These are phyloP conservation scores for Boleophthalmus pectinirostris DNA, from an alignment of 2,113 vertebrate species.

Conservation along the genomic window DNA sequence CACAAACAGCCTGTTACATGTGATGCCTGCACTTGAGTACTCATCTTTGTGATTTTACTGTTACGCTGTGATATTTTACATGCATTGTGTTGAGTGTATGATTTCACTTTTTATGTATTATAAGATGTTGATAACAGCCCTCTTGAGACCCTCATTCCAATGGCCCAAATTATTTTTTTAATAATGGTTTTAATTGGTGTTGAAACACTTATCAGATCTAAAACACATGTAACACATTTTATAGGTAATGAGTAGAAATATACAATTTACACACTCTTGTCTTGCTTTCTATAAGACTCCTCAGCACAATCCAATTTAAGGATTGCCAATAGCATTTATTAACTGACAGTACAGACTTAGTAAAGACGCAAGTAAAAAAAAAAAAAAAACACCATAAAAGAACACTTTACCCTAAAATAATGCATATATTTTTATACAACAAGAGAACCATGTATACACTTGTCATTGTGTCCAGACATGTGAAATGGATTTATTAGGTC, in stretches of 20 bases:
- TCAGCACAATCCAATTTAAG: conserved; percentile 1
- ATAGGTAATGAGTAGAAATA: conserved; percentile 55
- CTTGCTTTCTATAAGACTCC: conserved; percentile 9
- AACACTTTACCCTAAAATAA: conserved; percentile 27
- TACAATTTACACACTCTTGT: conserved; percentile 42
- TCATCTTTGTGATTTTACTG: not conserved
- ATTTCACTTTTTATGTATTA: not conserved
- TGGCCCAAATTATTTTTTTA: conserved; percentile 5
- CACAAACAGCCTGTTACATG: no score
- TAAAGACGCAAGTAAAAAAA: conserved; percentile 17
- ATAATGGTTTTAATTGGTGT: conserved; percentile 37
- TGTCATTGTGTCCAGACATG: conserved; percentile 22
- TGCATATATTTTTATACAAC: conserved; percentile 13
- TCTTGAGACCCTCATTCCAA: not conserved
- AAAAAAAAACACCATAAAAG: conserved; percentile 19
- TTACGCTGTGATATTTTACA: not conserved
- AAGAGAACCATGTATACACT: conserved; percentile 14
- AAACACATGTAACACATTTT: conserved; percentile 28
- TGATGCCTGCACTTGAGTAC: not conserved
- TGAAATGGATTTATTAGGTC: conserved; percentile 44
- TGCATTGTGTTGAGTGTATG: not conserved
- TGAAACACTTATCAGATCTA: conserved; percentile 22
- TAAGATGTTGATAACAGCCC: not conserved
- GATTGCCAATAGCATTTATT: not conserved
- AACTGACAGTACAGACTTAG: not conserved